Percentiles rank a stretch among this genome's conserved stretches.
phyloP scores from a whole-genome alignment of 1,140 invertebrate species.

The Drosophila repleta region DNA sequence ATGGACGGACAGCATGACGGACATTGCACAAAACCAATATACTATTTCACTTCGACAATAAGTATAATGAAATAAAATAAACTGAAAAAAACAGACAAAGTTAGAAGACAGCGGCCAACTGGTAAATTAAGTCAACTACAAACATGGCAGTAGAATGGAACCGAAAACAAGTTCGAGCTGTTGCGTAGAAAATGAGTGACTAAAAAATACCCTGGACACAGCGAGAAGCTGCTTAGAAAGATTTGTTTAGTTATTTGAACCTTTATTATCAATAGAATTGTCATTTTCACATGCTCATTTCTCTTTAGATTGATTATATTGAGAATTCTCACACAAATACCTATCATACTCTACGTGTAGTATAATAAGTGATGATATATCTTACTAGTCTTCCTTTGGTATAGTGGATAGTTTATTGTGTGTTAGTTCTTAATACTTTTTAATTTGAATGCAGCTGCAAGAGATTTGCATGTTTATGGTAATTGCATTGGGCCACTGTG shows the following conservation, averaged over 20 bases:
- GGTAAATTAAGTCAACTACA: slow-evolving; percentile 60
- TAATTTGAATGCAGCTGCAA: slow-evolving; percentile 66
- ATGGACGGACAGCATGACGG: no score
- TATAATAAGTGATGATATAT: slow-evolving; percentile 14
- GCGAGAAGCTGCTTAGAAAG: no score
- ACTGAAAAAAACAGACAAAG: slow-evolving; percentile 58
- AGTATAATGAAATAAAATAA: slow-evolving; percentile 56
- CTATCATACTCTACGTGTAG: neutral
- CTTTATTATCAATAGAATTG: no score
- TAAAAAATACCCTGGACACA: neutral
- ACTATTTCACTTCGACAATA: no score
- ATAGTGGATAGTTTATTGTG: slow-evolving; percentile 53
- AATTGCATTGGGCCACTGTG: slow-evolving; percentile 50
- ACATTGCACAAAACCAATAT: no score
- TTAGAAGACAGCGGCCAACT: slow-evolving; percentile 52
- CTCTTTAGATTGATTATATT: neutral
- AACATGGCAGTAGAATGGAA: slow-evolving; percentile 20
- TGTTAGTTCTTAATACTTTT: slow-evolving; percentile 61
- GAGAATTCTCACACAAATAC: no score
- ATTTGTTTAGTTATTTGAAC: no score
- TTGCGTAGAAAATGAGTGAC: neutral
- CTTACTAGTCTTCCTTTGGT: slow-evolving; percentile 5
- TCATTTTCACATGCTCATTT: no score
- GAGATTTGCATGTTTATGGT: slow-evolving; percentile 71
- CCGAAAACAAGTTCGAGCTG: neutral